These are phyloP conservation scores for Ochotona curzoniae DNA, from an alignment of 2,113 vertebrate species.

Conservation along the genomic window DNA sequence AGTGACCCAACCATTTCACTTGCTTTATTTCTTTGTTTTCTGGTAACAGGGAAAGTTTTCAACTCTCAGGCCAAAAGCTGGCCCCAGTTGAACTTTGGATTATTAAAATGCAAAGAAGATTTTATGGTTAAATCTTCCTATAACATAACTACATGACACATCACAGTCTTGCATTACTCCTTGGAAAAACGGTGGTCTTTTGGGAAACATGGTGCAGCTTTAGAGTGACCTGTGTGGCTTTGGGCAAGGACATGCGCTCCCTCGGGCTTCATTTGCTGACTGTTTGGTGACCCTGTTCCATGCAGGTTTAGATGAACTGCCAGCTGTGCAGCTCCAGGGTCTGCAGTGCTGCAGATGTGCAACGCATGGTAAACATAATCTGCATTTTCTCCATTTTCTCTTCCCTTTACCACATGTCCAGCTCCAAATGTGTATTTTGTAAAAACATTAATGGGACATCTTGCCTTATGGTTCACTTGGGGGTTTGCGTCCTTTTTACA, in stretches of 20 bases:
- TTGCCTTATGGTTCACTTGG: background rate
- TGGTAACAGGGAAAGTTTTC: background rate
- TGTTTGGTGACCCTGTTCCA: background rate
- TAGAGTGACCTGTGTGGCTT: background rate
- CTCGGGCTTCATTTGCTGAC: background rate
- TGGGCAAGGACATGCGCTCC: background rate
- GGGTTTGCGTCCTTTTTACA: background rate
- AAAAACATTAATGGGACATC: background rate
- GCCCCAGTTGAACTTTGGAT: slow-evolving; percentile 49
- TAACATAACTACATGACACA: background rate
- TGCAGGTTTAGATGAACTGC: background rate
- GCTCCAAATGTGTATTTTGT: background rate
- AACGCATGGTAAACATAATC: no score
- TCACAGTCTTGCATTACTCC: background rate
- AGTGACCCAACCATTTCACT: background rate
- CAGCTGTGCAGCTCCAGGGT: background rate
- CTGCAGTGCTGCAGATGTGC: background rate
- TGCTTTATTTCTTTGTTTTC: slow-evolving; percentile 46
- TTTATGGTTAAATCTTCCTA: background rate
- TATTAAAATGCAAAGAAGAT: background rate
- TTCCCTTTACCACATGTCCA: background rate
- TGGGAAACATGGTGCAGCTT: background rate
- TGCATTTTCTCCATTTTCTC: background rate
- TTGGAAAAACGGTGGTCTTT: background rate
- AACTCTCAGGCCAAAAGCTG: background rate